Evolutionary conservation across 2,797 vertebrate species (phyloP), one percentile per base, ranked within the genome.

Genomic region (Phalloptychus januarius): DNA sequence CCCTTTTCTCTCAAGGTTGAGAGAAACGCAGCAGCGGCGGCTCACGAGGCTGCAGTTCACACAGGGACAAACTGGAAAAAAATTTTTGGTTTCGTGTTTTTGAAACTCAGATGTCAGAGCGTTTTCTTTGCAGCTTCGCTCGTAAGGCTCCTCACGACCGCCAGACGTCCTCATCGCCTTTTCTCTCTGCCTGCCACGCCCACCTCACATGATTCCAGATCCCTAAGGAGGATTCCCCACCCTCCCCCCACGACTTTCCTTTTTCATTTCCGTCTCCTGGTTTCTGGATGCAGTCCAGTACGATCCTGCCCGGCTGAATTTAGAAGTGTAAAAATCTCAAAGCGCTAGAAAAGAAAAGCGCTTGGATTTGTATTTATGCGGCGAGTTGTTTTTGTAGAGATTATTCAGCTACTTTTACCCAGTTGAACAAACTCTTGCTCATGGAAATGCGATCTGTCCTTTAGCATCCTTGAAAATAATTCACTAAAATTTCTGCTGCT

Each of bases 181-280:
- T 2, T 54, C 42, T 54, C 42, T 44, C 8, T 25, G 18, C n/a
- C 25, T 7, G 67, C 40, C 67, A 71, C 76, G 20, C 67, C 75
- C 75, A 20, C 25, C 63, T 42, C 75, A 54, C 75, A 46, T 70
- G 75, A 48, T 16, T 38, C 48, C 69, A 71, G 12, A 13, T 56
- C 76, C 33, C 63, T 40, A 18, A 63, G 11, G 18, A 42, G 40
- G 38, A 44, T n/a, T n/a, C n/a, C n/a, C n/a, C n/a, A n/a, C n/a
- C n/a, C n/a, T n/a, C n/a, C n/a, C n/a, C n/a, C n/a, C 2, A 28
- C 20, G 16, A 42, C 20, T 23, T 77, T 31, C 18, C 36, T 44
- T 18, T 31, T 33, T 25, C n/a, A 71, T 12, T 42, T 38, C 25
- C 8, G 5, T 28, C 7, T 33, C 20, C 38, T 48, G 0, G 20